A percentile compares a stretch with the other conserved stretches of the same genome.
Conservation (phyloP, 2,113 vertebrate genomes). For the Lampris megalopsis region DNA sequence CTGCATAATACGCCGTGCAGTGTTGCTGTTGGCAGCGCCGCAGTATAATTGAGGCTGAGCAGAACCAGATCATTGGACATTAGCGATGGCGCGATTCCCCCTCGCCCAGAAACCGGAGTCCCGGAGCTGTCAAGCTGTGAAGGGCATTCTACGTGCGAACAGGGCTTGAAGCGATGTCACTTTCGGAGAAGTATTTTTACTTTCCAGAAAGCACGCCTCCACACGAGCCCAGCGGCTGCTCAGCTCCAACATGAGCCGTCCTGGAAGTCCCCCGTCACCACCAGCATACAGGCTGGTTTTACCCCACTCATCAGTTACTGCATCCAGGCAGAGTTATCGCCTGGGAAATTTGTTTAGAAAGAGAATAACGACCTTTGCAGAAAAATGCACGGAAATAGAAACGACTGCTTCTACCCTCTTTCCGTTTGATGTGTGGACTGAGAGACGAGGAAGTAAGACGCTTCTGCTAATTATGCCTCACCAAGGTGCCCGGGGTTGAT, state of each 20-base stretch:
- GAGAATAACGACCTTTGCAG: too few species aligned
- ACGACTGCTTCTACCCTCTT: too few species aligned
- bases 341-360: too few species aligned
- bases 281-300: too few species aligned
- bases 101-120: background rate
- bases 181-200: too few species aligned
- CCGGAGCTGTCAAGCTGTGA: background rate
- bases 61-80: background rate
- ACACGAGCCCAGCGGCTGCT: background rate
- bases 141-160: background rate
- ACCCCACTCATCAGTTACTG: too few species aligned
- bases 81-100: background rate
- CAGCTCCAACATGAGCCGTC: background rate
- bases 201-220: background rate
- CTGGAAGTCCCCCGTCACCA: background rate
- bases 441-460: too few species aligned
- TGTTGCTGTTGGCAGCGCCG: constrained; percentile 47
- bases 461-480: too few species aligned
- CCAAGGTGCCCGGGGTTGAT: too few species aligned
- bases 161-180: background rate
- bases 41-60: constrained; percentile 35
- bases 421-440: too few species aligned
- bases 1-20: constrained; percentile 6
- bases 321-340: too few species aligned
- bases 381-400: too few species aligned